Evolutionary conservation across 1,140 invertebrate species (phyloP).

Genomic region (Brachionus manjavacas): DNA sequence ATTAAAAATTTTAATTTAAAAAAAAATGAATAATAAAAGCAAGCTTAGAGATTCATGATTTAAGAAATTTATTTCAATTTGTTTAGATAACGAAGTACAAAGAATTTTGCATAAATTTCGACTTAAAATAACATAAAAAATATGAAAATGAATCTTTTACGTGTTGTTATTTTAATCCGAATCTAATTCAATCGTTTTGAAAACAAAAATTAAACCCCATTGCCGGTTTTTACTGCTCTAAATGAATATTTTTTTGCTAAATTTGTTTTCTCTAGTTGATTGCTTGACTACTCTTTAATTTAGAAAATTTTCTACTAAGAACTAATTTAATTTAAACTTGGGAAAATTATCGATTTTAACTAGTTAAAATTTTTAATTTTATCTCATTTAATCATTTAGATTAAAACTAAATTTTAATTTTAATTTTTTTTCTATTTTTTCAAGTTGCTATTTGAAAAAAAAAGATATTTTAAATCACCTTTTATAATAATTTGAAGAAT

Average conservation of each 20-base stretch:
- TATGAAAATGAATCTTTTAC: not conserved
- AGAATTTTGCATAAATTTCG: not conserved
- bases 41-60: not conserved
- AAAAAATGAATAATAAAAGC: constrained; percentile 1
- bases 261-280: not conserved
- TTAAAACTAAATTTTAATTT: too few species aligned
- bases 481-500: too few species aligned
- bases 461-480: too few species aligned
- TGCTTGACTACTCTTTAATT: not conserved
- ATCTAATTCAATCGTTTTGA: not conserved
- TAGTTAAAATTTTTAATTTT: too few species aligned
- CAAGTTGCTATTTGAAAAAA: too few species aligned
- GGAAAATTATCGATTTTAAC: too few species aligned
- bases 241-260: not conserved
- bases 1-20: not conserved
- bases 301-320: not conserved
- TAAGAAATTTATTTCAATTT: not conserved
- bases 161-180: not conserved
- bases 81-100: not conserved
- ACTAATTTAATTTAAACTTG: too few species aligned
- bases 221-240: not conserved
- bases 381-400: too few species aligned
- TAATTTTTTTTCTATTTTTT: too few species aligned
- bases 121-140: constrained; percentile 3
- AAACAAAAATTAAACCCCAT: not conserved